These are phyloP conservation scores for Sthenelais limicola DNA, from an alignment of 2,888 invertebrate species.

Conservation along the genomic window DNA sequence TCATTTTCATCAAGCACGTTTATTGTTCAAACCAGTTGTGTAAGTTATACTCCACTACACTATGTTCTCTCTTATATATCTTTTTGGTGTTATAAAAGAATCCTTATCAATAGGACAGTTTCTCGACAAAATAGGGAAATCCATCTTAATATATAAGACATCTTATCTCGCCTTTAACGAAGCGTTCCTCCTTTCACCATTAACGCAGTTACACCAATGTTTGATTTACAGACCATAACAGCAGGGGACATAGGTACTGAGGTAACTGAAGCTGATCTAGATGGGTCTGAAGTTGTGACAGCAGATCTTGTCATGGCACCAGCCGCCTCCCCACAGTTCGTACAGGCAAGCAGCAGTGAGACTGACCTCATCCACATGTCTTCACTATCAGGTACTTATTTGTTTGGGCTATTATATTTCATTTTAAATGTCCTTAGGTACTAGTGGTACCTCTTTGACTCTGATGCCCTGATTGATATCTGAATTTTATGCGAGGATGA, in stretches of 20 bases:
- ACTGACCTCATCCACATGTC: constrained; percentile 55
- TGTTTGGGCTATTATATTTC: no score
- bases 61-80: no score
- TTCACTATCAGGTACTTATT: constrained; percentile 63
- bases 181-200: no score
- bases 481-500: background rate
- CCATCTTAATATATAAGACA: no score
- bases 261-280: constrained; percentile 17
- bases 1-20: no score
- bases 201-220: no score
- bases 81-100: no score
- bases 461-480: background rate
- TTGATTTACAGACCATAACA: no score
- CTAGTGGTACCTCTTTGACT: background rate
- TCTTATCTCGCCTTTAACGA: no score
- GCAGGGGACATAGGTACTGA: constrained; percentile 13
- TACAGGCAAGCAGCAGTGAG: constrained; percentile 52
- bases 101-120: no score
- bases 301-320: constrained; percentile 48
- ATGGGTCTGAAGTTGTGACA: constrained; percentile 17
- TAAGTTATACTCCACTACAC: no score
- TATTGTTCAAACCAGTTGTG: constrained; percentile 15
- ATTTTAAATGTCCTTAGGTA: background rate
- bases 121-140: no score
- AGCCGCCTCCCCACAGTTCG: constrained; percentile 53